phyloP scores from a whole-genome alignment of 2,113 vertebrate species.

The Cyanoramphus novaezelandiae region DNA sequence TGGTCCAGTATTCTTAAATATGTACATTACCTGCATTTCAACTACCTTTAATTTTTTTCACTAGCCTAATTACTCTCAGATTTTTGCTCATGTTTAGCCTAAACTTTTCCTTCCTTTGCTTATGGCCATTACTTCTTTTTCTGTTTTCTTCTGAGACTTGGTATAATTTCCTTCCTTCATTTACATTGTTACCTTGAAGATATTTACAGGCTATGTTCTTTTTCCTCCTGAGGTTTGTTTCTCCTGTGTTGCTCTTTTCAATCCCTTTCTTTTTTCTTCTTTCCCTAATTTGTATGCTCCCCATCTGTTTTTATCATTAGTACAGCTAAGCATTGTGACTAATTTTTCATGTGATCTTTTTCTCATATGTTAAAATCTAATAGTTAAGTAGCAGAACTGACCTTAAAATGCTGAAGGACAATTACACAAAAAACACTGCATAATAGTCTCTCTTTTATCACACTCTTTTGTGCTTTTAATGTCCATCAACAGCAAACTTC shows the following conservation, averaged over 20 bases:
- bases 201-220: conserved; percentile 29
- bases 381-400: background rate
- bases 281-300: background rate
- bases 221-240: conserved; percentile 29
- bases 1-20: background rate
- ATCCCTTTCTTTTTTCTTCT: background rate
- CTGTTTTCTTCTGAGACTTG: conserved; percentile 28
- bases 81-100: conserved; percentile 1
- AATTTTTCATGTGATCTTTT: background rate
- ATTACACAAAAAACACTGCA: background rate
- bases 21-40: background rate
- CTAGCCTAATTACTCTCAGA: conserved; percentile 12
- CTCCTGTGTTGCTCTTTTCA: background rate
- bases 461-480: background rate
- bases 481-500: background rate
- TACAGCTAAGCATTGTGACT: background rate
- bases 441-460: background rate
- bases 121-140: conserved; percentile 5
- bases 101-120: conserved; percentile 36
- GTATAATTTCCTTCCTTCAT: conserved; percentile 30
- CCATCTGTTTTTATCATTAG: background rate
- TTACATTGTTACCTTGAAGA: conserved; percentile 50
- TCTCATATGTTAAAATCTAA: background rate
- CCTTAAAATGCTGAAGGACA: background rate
- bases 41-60: conserved; percentile 10